phyloP scores from a whole-genome alignment of 1,140 invertebrate species.

The Spodoptera litura region DNA sequence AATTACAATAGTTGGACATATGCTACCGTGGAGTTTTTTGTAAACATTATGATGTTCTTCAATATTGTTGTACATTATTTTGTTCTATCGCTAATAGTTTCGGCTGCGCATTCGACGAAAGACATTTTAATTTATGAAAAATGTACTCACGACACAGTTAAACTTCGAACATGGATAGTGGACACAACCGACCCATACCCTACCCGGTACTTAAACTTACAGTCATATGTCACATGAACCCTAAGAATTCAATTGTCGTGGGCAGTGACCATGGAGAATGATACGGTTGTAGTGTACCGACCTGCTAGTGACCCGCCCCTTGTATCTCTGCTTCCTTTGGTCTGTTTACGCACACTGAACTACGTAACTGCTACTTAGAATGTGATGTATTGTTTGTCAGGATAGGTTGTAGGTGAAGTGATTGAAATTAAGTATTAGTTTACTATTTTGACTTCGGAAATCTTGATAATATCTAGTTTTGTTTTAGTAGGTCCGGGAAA shows the following conservation, averaged over 20 bases:
- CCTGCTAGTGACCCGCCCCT: conserved; percentile 45
- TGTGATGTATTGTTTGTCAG: conserved; percentile 48
- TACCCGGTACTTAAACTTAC: conserved; percentile 6
- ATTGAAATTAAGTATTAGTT: too few species aligned
- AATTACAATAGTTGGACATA: too few species aligned
- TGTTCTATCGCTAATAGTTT: too few species aligned
- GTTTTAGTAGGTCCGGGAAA: too few species aligned
- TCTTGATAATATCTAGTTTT: too few species aligned
- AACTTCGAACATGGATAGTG: not conserved
- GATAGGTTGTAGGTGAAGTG: not conserved
- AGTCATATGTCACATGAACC: conserved; percentile 39
- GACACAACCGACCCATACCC: not conserved
- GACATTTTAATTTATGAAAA: too few species aligned
- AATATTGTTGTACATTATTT: too few species aligned
- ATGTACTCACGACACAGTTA: too few species aligned
- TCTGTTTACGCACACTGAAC: conserved; percentile 56
- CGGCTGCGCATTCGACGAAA: too few species aligned
- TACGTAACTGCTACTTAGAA: conserved; percentile 57
- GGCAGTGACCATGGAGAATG: conserved; percentile 50
- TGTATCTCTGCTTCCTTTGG: conserved; percentile 63
- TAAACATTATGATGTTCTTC: too few species aligned
- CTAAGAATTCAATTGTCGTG: conserved; percentile 48
- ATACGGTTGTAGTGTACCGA: conserved; percentile 22
- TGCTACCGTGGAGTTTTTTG: too few species aligned
- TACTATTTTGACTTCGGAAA: too few species aligned